A percentile compares a stretch with the other conserved stretches of the same genome.
These are phyloP conservation scores for Yponomeuta malinellus DNA, from an alignment of 2,888 invertebrate genomes.

Conservation along the genomic window DNA sequence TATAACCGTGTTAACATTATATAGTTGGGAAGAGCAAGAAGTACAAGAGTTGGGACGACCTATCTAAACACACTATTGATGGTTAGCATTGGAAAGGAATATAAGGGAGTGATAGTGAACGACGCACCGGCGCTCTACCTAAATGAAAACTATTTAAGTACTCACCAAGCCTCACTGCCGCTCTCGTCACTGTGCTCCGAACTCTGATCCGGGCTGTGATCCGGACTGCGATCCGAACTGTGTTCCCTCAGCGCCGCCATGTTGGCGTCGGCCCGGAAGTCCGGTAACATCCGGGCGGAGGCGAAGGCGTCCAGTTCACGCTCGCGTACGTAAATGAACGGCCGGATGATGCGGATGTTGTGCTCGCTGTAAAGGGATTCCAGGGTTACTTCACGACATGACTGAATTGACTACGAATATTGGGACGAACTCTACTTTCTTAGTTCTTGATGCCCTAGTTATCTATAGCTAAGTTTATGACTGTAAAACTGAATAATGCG, in stretches of 20 bases:
- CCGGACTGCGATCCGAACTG: conserved; percentile 47
- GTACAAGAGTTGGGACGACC: too few relatives aligned
- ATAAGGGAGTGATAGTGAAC: too few relatives aligned
- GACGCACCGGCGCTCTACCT: background rate
- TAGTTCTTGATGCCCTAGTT: too few relatives aligned
- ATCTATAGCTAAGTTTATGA: too few relatives aligned
- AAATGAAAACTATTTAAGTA: background rate
- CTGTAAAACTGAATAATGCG: too few relatives aligned
- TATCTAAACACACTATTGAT: background rate
- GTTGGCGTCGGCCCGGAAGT: conserved; percentile 69
- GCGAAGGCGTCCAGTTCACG: conserved; percentile 84
- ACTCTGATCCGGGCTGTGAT: conserved; percentile 26
- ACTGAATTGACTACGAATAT: background rate
- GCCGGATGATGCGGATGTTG: conserved; percentile 88
- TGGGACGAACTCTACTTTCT: background rate
- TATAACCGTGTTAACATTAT: too few relatives aligned
- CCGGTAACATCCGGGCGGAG: conserved; percentile 82
- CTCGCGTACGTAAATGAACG: conserved; percentile 91
- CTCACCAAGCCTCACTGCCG: conserved; percentile 29
- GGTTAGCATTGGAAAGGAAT: too few relatives aligned
- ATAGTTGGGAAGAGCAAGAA: too few relatives aligned
- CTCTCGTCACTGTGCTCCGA: conserved; percentile 28
- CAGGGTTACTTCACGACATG: too few relatives aligned
- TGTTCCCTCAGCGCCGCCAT: conserved; percentile 16
- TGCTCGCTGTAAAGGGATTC: conserved; percentile 77